Evolutionary conservation across 1,140 invertebrate genomes (phyloP).

Genomic region (Tigriopus japonicus): DNA sequence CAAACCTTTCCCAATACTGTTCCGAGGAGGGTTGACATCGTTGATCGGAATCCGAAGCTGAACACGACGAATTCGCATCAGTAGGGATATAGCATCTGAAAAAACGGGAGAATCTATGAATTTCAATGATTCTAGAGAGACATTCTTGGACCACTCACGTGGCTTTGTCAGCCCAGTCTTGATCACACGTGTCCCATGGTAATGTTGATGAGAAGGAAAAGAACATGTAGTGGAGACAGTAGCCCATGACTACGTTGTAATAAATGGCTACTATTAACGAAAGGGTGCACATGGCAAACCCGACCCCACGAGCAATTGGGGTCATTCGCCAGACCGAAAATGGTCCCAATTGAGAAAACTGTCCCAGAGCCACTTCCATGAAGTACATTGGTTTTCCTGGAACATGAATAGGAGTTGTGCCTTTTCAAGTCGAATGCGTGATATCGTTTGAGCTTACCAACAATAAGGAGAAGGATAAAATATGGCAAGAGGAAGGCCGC

Average conservation of each 20-base stretch:
- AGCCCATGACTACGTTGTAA: slow-evolving; percentile 56
- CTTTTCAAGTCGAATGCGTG: too few species aligned
- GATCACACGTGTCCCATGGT: slow-evolving; percentile 21
- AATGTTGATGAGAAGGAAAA: slow-evolving; percentile 33
- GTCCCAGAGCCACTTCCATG: slow-evolving; percentile 34
- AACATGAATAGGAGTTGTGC: neutral
- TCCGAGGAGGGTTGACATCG: neutral
- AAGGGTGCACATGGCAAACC: slow-evolving; percentile 52
- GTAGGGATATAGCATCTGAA: too few species aligned
- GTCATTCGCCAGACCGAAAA: slow-evolving; percentile 27
- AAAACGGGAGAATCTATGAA: too few species aligned
- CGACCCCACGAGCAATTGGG: slow-evolving; percentile 35
- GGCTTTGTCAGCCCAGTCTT: slow-evolving; percentile 25
- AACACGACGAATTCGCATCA: neutral
- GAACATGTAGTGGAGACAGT: slow-evolving; percentile 50
- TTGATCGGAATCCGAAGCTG: neutral
- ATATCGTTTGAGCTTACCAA: slow-evolving; percentile 22
- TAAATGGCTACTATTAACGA: slow-evolving; percentile 46
- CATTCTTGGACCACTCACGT: neutral
- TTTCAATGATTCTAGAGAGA: slow-evolving; percentile 4
- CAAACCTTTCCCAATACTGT: neutral
- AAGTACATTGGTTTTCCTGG: slow-evolving; percentile 52
- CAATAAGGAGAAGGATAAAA: slow-evolving; percentile 34
- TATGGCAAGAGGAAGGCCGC: slow-evolving; percentile 35
- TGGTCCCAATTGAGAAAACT: slow-evolving; percentile 32